Conservation (phyloP, 2,113 vertebrate species). For the Crotalus horridus region DNA sequence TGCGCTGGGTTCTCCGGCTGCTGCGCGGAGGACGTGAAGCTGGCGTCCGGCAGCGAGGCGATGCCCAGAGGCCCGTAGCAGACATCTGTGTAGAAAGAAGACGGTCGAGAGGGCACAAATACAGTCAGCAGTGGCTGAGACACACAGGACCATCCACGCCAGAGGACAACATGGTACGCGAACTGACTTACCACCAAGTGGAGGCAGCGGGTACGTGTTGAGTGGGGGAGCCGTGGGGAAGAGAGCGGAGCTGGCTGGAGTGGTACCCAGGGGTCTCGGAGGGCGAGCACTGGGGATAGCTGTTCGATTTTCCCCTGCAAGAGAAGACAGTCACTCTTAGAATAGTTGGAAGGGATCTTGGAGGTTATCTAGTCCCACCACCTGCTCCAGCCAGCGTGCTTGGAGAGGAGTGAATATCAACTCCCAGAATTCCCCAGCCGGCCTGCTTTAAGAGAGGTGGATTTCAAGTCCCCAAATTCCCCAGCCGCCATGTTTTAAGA, state of each 20-base stretch:
- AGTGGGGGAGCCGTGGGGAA: conserved; percentile 34
- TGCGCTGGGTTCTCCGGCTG: conserved; percentile 62
- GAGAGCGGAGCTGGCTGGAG: accelerated
- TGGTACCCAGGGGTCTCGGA: not conserved
- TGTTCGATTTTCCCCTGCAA: conserved; percentile 49
- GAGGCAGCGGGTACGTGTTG: conserved; percentile 75
- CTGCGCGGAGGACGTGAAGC: conserved; percentile 69
- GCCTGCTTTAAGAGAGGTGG: no score
- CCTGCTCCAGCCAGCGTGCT: no score
- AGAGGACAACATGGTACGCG: accelerated
- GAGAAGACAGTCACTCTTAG: no score
- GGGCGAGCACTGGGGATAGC: accelerated
- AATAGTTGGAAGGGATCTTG: no score
- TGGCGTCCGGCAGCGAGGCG: conserved; percentile 64
- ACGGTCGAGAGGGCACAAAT: no score
- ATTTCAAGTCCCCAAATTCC: no score
- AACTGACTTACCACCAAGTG: conserved; percentile 65
- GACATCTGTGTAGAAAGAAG: conserved; percentile 60
- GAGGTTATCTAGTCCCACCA: no score
- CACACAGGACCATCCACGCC: accelerated
- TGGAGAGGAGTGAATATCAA: no score
- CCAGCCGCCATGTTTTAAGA: no score
- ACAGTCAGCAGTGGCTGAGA: not conserved
- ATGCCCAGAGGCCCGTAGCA: conserved; percentile 80
- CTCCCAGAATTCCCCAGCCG: no score